These are phyloP conservation scores for Stigmatopora argus DNA, from an alignment of 2,113 vertebrate genomes.

Conservation along the genomic window DNA sequence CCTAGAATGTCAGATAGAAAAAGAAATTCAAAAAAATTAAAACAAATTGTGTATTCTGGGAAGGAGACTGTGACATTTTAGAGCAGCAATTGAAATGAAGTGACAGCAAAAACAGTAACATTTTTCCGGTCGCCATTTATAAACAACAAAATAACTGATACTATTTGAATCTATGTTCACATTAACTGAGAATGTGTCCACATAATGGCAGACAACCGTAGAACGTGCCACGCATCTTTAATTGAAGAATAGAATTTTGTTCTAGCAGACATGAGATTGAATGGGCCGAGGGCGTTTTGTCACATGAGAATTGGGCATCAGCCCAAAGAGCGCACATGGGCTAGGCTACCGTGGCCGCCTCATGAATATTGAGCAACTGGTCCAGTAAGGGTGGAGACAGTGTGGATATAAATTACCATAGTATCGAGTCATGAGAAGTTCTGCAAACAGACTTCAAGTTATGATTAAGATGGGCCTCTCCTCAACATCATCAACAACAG, in stretches of 20 bases:
- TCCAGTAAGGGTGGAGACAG: slow-evolving; percentile 28
- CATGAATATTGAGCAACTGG: slow-evolving; percentile 41
- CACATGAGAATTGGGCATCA: background rate
- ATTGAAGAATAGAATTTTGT: background rate
- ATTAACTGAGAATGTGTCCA: background rate
- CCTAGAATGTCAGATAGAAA: background rate
- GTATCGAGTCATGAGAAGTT: background rate
- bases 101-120: background rate
- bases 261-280: background rate
- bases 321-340: background rate
- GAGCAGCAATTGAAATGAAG: background rate
- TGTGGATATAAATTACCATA: slow-evolving; percentile 33
- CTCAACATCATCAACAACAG: slow-evolving; percentile 1
- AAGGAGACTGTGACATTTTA: no score
- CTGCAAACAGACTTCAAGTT: slow-evolving; percentile 3
- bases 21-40: no score
- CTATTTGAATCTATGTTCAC: background rate
- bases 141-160: background rate
- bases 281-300: background rate
- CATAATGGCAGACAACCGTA: background rate
- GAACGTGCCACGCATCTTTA: background rate
- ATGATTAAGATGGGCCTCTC: background rate
- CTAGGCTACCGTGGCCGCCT: background rate
- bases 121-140: background rate
- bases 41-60: no score